Conservation (phyloP, 2,797 vertebrate genomes). For the Neoniphon sammara region DNA sequence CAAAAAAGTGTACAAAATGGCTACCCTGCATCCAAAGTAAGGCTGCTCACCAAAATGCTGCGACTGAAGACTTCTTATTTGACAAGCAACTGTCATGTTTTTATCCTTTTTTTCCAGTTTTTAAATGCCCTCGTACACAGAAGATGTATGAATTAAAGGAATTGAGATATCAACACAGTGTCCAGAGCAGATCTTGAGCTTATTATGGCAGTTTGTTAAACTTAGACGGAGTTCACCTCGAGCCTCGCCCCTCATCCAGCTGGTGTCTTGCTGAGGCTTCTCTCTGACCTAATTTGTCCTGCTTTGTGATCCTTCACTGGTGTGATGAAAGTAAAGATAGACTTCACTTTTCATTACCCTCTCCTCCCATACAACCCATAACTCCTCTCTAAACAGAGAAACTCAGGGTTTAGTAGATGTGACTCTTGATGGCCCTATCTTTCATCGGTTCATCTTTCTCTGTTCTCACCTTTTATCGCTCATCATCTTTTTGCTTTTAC, state of each 20-base stretch:
- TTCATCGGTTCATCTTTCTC: slow-evolving; percentile 22
- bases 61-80: background rate
- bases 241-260: slow-evolving; percentile 2
- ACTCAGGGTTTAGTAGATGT: background rate
- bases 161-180: background rate
- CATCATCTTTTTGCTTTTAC: slow-evolving; percentile 15
- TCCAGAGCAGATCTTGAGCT: slow-evolving; percentile 3
- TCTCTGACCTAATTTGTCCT: slow-evolving; percentile 15
- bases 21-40: background rate
- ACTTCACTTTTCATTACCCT: slow-evolving; percentile 28
- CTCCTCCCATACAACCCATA: slow-evolving; percentile 19
- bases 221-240: slow-evolving; percentile 13
- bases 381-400: slow-evolving; percentile 1
- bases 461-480: slow-evolving; percentile 13
- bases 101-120: slow-evolving; percentile 5
- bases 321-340: slow-evolving; percentile 22
- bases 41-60: background rate
- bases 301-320: slow-evolving; percentile 5
- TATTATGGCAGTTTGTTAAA: background rate
- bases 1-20: slow-evolving; percentile 10
- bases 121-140: background rate
- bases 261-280: slow-evolving; percentile 11
- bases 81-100: background rate
- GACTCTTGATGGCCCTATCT: background rate
- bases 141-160: background rate